Evolutionary conservation across 1,140 invertebrate genomes (phyloP), one percentile per base, ranked within the genome.

Genomic region (Lepidurus arcticus): DNA sequence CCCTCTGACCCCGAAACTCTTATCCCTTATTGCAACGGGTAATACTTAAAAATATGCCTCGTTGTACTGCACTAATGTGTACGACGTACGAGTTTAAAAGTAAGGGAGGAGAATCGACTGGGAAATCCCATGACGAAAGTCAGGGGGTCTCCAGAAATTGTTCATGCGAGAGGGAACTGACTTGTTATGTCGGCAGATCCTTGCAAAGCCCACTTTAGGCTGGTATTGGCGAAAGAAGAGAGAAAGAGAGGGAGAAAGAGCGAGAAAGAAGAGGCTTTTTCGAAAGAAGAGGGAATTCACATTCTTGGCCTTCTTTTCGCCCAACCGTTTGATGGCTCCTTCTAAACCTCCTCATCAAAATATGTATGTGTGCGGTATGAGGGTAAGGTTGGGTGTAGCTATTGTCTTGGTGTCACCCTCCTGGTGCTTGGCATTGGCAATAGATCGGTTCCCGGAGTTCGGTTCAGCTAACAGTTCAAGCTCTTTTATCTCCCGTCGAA

Each of bases 301-400:
- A 65, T 65, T 65, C 53, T 65, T 65, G 53, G 21, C 16, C 53
- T 65, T 65, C 53, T 65, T 21, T 65, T 21, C 21, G 16, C 21
- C 53, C 21, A 13, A 13, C 16, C 53, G 21, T 65, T 65, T 65
- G 53, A 65, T 65, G 53, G 53, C 53, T 65, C 21, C 53, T 21
- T 65, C 53, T 16, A n/a, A 65, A 65, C 21, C 53, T 65, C 53
- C 53, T 65, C 53, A 65, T 65, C 53, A 65, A 65, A 65, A 65
- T 65, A 65, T 65, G 53, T 65, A 65, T 65, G 53, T 65, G 53
- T 65, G 53, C 53, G 53, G 53, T 65, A 65, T 65, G 53, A 65
- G 53, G 53, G 53, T 9, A 47, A 7, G 13, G 16, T 7, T 13
- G 53, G 53, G 53, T 9, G 53, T 65, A n/a, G 53, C 53, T 65